Evolutionary conservation across 2,113 vertebrate genomes (phyloP).

Genomic region (Pundamilia nyererei): DNA sequence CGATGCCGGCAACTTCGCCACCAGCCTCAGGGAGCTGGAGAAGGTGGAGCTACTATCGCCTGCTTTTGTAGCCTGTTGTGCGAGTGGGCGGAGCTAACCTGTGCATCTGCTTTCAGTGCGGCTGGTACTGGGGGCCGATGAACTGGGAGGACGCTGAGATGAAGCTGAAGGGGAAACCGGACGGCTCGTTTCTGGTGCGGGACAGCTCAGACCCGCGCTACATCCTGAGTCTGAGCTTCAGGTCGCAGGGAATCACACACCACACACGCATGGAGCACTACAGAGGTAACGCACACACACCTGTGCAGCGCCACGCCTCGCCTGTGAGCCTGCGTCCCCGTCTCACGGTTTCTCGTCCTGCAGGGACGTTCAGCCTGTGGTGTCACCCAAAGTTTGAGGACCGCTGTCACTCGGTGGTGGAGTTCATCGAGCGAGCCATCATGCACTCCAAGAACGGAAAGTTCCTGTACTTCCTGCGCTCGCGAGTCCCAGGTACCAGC

Average conservation of each 20-base stretch:
- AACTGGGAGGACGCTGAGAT: conserved; percentile 89
- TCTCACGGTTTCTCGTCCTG: neutral
- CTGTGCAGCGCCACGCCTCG: neutral
- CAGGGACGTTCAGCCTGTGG: conserved; percentile 91
- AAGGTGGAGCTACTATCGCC: conserved; percentile 68
- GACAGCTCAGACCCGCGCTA: conserved; percentile 95
- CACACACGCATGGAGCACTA: conserved; percentile 72
- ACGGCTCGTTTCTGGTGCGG: conserved; percentile 94
- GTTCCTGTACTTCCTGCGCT: conserved; percentile 91
- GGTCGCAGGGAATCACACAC: conserved; percentile 84
- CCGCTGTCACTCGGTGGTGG: conserved; percentile 90
- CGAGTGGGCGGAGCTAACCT: neutral
- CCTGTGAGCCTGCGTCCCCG: neutral
- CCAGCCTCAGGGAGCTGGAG: conserved; percentile 86
- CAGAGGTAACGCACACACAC: conserved; percentile 42
- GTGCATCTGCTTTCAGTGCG: conserved; percentile 66
- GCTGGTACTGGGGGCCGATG: conserved; percentile 92
- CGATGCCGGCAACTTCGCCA: conserved; percentile 84
- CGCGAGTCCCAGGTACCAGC: conserved; percentile 83
- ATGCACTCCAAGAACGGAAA: conserved; percentile 93
- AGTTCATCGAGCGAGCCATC: conserved; percentile 90
- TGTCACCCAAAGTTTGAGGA: conserved; percentile 94
- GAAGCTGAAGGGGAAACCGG: conserved; percentile 93
- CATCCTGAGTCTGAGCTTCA: conserved; percentile 96
- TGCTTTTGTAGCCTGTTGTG: neutral